Base-by-base conservation (phyloP, 2,797 vertebrate species). In the Sebastes steindachneri region DNA sequence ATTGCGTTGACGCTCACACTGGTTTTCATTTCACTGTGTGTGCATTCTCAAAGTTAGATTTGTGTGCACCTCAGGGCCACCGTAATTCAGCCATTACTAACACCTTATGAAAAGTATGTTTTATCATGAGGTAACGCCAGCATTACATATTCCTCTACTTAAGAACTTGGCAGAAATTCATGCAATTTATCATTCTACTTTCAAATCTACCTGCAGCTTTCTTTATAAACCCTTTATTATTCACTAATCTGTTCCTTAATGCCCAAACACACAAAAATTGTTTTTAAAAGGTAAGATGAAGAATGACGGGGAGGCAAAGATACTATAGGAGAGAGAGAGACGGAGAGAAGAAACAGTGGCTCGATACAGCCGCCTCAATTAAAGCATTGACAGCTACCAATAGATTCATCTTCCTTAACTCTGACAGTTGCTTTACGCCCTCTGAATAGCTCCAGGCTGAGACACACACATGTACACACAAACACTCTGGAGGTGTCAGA, bases 391-490 rank as follows among this genome's bases (percentile, higher is more conserved):
- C 80, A 84, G 76, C 58, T 75, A 86, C 69, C 68, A 71, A 67
- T 65, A 62, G 77, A 86, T 86, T 68, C 41, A 65, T 89, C 82
- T 78, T 84, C 66, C 23, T 75, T n/a, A 45, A 31, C 73, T 3
- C 60, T 87, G 87, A 91, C 86, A 84, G 85, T 67, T 25, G 17
- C 74, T 79, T 29, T 54, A 70, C 85, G 54, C 64, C 66, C 65
- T 55, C 7, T 33, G 76, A 82, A 75, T 65, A 12, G 37, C 79
- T 73, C 19, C 45, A 10, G 85, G 85, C 89, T 31, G 65, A 73
- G 17, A 62, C 48, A 28, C 73, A 57, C 82, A 75, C 84, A 63
- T 41, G 33, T 63, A 75, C 68, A 58, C 28, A 48, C 67, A 67
- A 37, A 60, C 68, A 26, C n/a, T 37, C n/a, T 11, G 26, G 66